These are phyloP conservation scores for Panulirus ornatus DNA, from an alignment of 1,140 invertebrate genomes.

Conservation along the genomic window DNA sequence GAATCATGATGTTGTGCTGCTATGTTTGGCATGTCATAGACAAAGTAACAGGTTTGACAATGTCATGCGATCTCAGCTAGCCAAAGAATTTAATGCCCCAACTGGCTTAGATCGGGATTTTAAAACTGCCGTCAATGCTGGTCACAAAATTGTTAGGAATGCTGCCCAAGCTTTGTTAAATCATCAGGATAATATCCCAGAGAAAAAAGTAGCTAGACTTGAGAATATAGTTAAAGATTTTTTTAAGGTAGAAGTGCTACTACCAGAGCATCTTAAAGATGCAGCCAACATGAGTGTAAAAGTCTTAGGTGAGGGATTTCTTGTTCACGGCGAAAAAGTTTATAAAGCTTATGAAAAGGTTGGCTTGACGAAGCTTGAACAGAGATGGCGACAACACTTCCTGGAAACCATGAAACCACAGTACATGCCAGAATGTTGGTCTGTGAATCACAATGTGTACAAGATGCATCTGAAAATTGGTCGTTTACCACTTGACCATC, in stretches of 20 bases:
- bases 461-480: slow-evolving; percentile 72
- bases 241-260: slow-evolving; percentile 77
- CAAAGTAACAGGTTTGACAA: slow-evolving; percentile 85
- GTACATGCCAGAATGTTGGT: slow-evolving; percentile 87
- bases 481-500: slow-evolving; percentile 57
- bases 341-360: slow-evolving; percentile 82
- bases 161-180: slow-evolving; percentile 84
- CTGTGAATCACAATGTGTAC: slow-evolving; percentile 82
- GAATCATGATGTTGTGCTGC: slow-evolving; percentile 89
- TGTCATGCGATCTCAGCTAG: slow-evolving; percentile 82
- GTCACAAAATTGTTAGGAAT: slow-evolving; percentile 82
- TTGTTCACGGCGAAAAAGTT: slow-evolving; percentile 84
- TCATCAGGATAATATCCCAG: slow-evolving; percentile 67
- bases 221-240: slow-evolving; percentile 77
- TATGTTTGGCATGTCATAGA: slow-evolving; percentile 88
- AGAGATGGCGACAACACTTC: slow-evolving; percentile 88
- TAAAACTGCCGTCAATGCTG: slow-evolving; percentile 77
- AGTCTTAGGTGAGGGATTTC: slow-evolving; percentile 80
- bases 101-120: slow-evolving; percentile 78
- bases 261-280: slow-evolving; percentile 77
- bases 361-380: slow-evolving; percentile 85
- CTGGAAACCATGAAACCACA: slow-evolving; percentile 85
- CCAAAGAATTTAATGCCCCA: slow-evolving; percentile 84
- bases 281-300: slow-evolving; percentile 77
- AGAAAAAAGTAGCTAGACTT: slow-evolving; percentile 71